Conservation (phyloP, 2,113 vertebrate species). For the Cichladusa arquata region DNA sequence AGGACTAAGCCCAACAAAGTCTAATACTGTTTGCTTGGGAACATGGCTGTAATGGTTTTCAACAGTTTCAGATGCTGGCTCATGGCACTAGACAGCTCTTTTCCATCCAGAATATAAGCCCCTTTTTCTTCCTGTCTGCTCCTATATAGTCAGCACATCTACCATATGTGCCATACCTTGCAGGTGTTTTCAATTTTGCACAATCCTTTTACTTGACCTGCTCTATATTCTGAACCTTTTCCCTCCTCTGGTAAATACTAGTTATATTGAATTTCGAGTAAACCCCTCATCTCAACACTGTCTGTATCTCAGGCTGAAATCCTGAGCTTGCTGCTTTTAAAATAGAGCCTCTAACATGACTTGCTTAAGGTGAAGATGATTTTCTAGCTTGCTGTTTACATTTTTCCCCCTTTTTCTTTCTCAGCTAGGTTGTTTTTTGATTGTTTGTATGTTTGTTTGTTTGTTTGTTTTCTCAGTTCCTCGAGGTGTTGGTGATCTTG, state of each 20-base stretch:
- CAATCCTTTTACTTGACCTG: background rate
- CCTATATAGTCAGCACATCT: background rate
- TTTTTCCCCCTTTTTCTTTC: accelerated
- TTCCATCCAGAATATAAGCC: background rate
- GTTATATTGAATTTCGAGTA: background rate
- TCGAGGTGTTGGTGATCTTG: background rate
- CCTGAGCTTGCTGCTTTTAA: background rate
- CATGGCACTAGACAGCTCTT: background rate
- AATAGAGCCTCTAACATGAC: background rate
- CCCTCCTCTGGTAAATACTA: background rate
- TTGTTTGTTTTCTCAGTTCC: background rate
- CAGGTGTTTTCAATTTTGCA: background rate
- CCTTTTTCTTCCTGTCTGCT: background rate
- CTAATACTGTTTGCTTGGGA: background rate
- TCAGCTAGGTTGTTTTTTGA: background rate
- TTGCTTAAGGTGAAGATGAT: background rate
- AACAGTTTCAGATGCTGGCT: background rate
- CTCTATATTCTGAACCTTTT: background rate
- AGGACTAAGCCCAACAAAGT: background rate
- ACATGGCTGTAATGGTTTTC: background rate
- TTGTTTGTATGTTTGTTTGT: too few relatives aligned
- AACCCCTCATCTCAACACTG: background rate
- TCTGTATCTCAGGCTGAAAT: background rate
- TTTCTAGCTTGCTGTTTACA: background rate
- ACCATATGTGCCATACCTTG: background rate